Conservation (phyloP, 2,888 invertebrate species). For the Coenonympha glycerion region DNA sequence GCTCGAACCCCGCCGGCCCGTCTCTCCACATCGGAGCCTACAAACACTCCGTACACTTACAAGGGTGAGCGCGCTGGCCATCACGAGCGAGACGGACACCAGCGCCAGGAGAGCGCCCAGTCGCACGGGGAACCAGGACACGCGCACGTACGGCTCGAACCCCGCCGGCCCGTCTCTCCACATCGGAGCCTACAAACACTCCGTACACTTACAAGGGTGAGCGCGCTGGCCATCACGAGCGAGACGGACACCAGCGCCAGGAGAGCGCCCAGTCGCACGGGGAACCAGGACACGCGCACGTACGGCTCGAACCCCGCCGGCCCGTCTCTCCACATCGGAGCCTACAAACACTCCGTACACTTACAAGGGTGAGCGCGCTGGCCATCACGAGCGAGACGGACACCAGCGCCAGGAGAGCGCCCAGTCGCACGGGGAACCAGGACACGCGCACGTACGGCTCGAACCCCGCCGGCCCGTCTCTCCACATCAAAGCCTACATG, state of each 20-base stretch:
- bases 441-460: conserved; percentile 92
- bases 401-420: conserved; percentile 82
- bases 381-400: conserved; percentile 89
- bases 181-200: conserved; percentile 80
- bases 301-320: not conserved
- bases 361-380: conserved; percentile 85
- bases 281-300: too few species aligned
- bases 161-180: not conserved
- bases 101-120: too few species aligned
- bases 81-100: too few species aligned
- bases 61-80: too few species aligned
- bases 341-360: conserved; percentile 71
- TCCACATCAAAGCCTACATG: conserved; percentile 85
- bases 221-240: too few species aligned
- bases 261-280: too few species aligned
- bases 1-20: conserved; percentile 90
- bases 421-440: conserved; percentile 84
- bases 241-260: too few species aligned
- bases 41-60: not conserved
- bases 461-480: conserved; percentile 89
- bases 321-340: conserved; percentile 73
- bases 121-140: too few species aligned
- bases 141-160: too few species aligned
- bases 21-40: conserved; percentile 89
- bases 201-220: too few species aligned